These are phyloP conservation scores for Platerodrilus igneus DNA, from an alignment of 2,888 invertebrate genomes.

Conservation along the genomic window DNA sequence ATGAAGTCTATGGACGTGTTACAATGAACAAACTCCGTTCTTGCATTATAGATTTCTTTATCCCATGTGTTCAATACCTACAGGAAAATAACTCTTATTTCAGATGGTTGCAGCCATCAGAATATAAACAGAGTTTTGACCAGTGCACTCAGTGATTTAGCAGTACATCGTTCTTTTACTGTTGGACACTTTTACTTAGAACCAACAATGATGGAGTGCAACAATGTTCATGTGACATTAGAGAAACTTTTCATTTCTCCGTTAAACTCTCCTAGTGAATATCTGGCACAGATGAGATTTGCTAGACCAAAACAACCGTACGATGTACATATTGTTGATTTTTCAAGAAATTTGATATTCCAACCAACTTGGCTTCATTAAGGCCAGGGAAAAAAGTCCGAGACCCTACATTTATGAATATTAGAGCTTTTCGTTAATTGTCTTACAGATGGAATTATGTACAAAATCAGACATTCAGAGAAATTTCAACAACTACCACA, in stretches of 20 bases:
- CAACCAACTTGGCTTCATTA: conserved; percentile 1
- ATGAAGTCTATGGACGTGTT: too few relatives aligned
- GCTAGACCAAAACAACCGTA: conserved; percentile 11
- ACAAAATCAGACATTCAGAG: too few relatives aligned
- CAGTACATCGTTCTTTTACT: not conserved
- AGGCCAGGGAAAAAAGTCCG: conserved; percentile 7
- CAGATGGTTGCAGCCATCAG: conserved; percentile 20
- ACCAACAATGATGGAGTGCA: conserved; percentile 24
- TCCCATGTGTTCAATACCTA: too few relatives aligned
- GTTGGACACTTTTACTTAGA: conserved; percentile 19
- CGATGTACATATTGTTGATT: conserved; percentile 6
- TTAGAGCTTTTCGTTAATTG: not conserved
- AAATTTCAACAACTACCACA: too few relatives aligned
- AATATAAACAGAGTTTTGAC: conserved; percentile 16
- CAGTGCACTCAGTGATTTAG: conserved; percentile 4
- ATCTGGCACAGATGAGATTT: conserved; percentile 11
- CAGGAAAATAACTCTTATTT: too few relatives aligned
- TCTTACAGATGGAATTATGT: too few relatives aligned
- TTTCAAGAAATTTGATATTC: conserved; percentile 7
- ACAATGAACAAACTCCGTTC: too few relatives aligned
- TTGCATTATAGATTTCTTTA: too few relatives aligned
- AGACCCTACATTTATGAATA: conserved; percentile 7
- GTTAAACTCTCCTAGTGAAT: conserved; percentile 7
- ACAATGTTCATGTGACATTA: conserved; percentile 16
- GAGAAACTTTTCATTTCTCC: conserved; percentile 15